These are phyloP conservation scores for Anastrepha obliqua DNA, from an alignment of 1,140 invertebrate genomes.

Conservation along the genomic window DNA sequence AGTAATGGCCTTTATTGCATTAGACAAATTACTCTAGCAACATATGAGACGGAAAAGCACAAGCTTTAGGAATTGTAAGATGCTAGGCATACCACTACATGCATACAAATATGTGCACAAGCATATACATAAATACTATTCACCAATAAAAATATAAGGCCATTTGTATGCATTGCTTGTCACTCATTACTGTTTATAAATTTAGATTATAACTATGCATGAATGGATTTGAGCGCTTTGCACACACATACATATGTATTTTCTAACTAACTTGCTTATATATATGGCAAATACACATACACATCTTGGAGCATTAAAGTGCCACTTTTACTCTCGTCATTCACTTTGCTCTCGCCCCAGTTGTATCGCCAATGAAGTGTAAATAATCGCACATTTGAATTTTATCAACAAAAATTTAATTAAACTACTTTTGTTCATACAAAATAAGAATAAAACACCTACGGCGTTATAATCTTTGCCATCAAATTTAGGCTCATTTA, in stretches of 20 bases:
- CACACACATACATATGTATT: background rate
- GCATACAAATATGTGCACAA: too few relatives aligned
- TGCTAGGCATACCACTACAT: too few relatives aligned
- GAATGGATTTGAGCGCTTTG: background rate
- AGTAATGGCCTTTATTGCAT: slow-evolving; percentile 36
- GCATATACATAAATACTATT: too few relatives aligned
- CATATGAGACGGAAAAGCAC: background rate
- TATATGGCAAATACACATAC: too few relatives aligned
- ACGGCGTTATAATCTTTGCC: background rate
- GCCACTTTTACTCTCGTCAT: background rate
- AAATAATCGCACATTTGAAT: slow-evolving; percentile 6
- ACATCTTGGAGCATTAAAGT: background rate
- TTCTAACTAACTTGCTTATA: background rate
- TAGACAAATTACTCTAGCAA: slow-evolving; percentile 19
- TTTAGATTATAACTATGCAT: too few relatives aligned
- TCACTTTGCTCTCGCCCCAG: background rate
- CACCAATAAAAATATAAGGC: too few relatives aligned
- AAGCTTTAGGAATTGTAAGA: background rate
- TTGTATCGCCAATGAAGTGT: background rate
- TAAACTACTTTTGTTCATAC: background rate
- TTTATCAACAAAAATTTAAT: slow-evolving; percentile 27
- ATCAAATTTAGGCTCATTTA: too few relatives aligned
- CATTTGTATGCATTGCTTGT: background rate
- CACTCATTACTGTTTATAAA: background rate
- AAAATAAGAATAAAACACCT: background rate